Conservation (phyloP, 2,113 vertebrate species). For the Cephalopterus ornatus region DNA sequence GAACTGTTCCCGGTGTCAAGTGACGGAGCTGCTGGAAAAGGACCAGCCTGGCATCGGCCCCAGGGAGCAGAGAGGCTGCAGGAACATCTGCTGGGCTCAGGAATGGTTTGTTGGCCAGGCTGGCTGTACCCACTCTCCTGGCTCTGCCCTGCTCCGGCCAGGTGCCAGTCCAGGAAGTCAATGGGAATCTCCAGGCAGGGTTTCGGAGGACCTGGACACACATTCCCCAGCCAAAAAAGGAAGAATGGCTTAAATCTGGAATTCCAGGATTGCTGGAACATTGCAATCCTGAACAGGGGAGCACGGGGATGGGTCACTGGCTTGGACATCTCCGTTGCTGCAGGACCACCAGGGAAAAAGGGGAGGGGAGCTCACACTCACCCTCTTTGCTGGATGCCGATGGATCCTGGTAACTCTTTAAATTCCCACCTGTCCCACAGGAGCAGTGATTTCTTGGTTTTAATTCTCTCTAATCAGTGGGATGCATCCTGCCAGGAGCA, state of each 20-base stretch:
- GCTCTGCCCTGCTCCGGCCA: not conserved
- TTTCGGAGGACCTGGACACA: not conserved
- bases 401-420: not conserved
- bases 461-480: not conserved
- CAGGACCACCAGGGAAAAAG: not conserved
- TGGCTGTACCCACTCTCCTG: not conserved
- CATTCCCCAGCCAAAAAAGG: not conserved
- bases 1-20: constrained; percentile 24
- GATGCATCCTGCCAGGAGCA: not conserved
- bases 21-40: constrained; percentile 42
- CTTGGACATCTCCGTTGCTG: fast-evolving
- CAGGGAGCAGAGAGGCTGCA: not conserved
- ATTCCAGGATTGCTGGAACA: fast-evolving
- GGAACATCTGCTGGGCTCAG: constrained; percentile 62
- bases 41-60: constrained; percentile 40
- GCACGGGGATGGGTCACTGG: fast-evolving
- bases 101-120: not conserved
- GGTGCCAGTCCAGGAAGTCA: constrained; percentile 2
- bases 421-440: not conserved
- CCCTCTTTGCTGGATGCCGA: fast-evolving
- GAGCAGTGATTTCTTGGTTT: not conserved
- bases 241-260: not conserved
- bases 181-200: not conserved
- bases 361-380: not conserved
- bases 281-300: not conserved